A percentile compares a stretch with the other conserved stretches of the same genome.
Evolutionary conservation across 2,113 vertebrate genomes (phyloP).

Genomic region (Periophthalmus modestus): DNA sequence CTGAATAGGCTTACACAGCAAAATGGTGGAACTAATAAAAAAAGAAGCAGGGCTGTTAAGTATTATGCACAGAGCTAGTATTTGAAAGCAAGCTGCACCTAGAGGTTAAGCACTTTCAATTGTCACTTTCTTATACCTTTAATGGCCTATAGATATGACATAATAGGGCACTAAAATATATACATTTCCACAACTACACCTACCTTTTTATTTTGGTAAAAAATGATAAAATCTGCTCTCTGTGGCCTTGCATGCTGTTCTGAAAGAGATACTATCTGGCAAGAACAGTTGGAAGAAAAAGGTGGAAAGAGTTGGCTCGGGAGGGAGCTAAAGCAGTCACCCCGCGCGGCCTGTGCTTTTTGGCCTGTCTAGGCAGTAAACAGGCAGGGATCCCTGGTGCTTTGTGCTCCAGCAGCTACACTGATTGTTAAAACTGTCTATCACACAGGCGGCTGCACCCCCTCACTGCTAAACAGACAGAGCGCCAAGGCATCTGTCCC

Average conservation of each 20-base stretch:
- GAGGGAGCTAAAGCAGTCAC: slow-evolving; percentile 38
- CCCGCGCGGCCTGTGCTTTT: slow-evolving; percentile 55
- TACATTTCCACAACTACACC: neutral
- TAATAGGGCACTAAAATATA: slow-evolving; percentile 19
- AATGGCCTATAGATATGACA: neutral
- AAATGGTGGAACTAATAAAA: neutral
- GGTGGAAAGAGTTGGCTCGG: neutral
- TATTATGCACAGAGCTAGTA: neutral
- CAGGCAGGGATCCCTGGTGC: slow-evolving; percentile 57
- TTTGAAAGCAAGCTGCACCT: neutral
- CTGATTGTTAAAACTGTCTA: slow-evolving; percentile 72
- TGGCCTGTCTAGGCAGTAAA: slow-evolving; percentile 61
- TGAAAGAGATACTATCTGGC: slow-evolving; percentile 6
- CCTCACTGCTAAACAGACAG: slow-evolving; percentile 57
- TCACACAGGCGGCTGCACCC: slow-evolving; percentile 62
- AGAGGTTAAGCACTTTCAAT: neutral
- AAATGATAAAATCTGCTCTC: slow-evolving; percentile 21
- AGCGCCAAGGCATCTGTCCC: slow-evolving; percentile 34
- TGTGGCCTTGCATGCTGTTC: slow-evolving; percentile 2
- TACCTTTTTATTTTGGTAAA: slow-evolving; percentile 2
- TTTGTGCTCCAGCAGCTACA: slow-evolving; percentile 63
- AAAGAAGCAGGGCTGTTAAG: neutral
- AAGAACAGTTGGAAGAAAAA: slow-evolving; percentile 4
- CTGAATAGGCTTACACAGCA: neutral
- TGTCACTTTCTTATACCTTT: neutral